Conservation (phyloP, 2,888 invertebrate genomes). For the Catocala fraxini region DNA sequence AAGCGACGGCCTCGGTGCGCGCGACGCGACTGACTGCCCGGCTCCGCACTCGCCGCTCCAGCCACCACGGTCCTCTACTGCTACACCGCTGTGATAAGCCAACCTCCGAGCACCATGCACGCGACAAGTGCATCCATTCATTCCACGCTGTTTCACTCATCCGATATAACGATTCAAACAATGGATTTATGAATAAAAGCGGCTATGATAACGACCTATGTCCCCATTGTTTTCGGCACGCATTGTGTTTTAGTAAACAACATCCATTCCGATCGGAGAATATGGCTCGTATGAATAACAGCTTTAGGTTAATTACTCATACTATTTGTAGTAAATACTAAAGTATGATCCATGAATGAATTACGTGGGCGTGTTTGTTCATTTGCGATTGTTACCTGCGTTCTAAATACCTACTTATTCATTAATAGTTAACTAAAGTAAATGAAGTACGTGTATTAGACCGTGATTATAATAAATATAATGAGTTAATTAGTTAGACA, state of each 20-base stretch:
- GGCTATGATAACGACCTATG: conserved; percentile 43
- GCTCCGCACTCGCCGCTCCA: conserved; percentile 30
- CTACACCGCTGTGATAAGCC: conserved; percentile 56
- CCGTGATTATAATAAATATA: not conserved
- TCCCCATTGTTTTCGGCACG: conserved; percentile 46
- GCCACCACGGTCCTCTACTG: conserved; percentile 29
- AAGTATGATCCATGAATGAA: conserved; percentile 16
- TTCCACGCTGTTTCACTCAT: conserved; percentile 54
- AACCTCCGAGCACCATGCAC: conserved; percentile 43
- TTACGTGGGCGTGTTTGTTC: conserved; percentile 20
- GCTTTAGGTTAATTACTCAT: conserved; percentile 21
- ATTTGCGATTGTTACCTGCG: not conserved
- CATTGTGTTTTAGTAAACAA: conserved; percentile 43
- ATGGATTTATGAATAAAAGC: conserved; percentile 54
- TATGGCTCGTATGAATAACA: conserved; percentile 18
- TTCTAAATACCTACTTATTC: not conserved
- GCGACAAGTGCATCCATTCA: conserved; percentile 79
- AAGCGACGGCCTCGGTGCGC: conserved; percentile 71
- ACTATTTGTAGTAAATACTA: conserved; percentile 7
- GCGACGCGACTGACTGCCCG: conserved; percentile 74
- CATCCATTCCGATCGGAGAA: conserved; percentile 13
- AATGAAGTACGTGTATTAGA: not conserved
- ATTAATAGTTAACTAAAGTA: conserved; percentile 2
- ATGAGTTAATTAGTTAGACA: not conserved
- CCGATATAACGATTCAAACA: conserved; percentile 57